phyloP scores from a whole-genome alignment of 1,140 invertebrate species.

The Ctenoplectra terminalis region DNA sequence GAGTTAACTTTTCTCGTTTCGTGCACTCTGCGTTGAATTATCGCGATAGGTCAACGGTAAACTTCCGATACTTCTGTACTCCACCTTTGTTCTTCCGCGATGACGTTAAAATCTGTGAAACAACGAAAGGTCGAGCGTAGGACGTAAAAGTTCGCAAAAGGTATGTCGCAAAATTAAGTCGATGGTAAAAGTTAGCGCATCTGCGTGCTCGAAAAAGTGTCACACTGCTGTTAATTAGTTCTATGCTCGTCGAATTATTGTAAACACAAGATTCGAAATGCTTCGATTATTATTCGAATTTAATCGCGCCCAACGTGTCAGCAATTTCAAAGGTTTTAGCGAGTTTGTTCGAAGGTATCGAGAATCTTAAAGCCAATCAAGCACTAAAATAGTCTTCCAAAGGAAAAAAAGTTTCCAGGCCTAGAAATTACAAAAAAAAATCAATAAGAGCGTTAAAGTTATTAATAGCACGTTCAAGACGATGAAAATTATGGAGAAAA shows the following conservation, averaged over 20 bases:
- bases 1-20: slow-evolving; percentile 14
- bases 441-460: slow-evolving; percentile 45
- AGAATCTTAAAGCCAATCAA: background rate
- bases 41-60: background rate
- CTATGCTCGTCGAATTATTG: background rate
- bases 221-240: background rate
- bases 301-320: no score
- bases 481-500: slow-evolving; percentile 37
- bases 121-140: background rate
- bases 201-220: no score
- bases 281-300: background rate
- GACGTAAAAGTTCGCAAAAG: slow-evolving; percentile 39
- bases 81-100: background rate
- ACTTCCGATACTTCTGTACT: background rate
- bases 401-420: slow-evolving; percentile 32
- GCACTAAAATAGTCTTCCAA: slow-evolving; percentile 12
- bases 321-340: background rate
- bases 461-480: slow-evolving; percentile 42
- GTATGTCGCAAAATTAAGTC: slow-evolving; percentile 33
- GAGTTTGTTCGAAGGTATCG: background rate
- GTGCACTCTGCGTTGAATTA: background rate
- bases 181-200: background rate
- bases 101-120: background rate
- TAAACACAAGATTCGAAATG: background rate
- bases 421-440: slow-evolving; percentile 54